Percentiles rank a stretch among this genome's conserved stretches.
These are phyloP conservation scores for Mandrillus leucophaeus DNA, from an alignment of 2,113 vertebrate species.

Conservation along the genomic window DNA sequence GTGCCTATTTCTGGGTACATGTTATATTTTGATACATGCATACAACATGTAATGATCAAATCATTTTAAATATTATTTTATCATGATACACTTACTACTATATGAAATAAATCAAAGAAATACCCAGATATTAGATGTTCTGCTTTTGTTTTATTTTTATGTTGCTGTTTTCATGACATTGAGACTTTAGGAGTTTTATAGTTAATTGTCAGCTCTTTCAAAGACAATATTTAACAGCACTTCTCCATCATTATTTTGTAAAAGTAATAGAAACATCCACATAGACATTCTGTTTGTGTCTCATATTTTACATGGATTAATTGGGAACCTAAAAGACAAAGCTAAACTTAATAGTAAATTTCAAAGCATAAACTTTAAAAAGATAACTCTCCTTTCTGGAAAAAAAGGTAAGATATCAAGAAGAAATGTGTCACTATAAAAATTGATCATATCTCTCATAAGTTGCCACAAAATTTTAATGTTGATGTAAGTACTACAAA, in stretches of 20 bases:
- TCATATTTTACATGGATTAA: neutral
- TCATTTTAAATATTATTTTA: neutral
- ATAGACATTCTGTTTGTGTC: neutral
- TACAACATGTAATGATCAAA: neutral
- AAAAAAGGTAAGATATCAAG: neutral
- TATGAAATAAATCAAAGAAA: neutral
- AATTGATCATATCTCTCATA: constrained; percentile 15
- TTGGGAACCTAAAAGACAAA: neutral
- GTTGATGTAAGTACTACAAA: neutral
- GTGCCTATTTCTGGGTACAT: neutral
- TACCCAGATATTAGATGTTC: neutral
- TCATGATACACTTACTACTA: neutral
- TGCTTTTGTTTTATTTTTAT: neutral
- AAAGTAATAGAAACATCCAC: neutral
- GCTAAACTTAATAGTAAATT: neutral
- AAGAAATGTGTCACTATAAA: neutral
- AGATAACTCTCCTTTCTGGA: neutral
- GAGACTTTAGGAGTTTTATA: neutral
- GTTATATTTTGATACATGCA: neutral
- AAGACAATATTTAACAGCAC: neutral
- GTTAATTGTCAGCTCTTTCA: constrained; percentile 6
- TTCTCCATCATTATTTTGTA: neutral
- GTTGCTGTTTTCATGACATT: neutral
- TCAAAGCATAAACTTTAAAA: neutral
- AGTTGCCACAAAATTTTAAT: neutral